These are phyloP conservation scores for Heliconius melpomene DNA, from an alignment of 1,140 invertebrate genomes.

Conservation along the genomic window DNA sequence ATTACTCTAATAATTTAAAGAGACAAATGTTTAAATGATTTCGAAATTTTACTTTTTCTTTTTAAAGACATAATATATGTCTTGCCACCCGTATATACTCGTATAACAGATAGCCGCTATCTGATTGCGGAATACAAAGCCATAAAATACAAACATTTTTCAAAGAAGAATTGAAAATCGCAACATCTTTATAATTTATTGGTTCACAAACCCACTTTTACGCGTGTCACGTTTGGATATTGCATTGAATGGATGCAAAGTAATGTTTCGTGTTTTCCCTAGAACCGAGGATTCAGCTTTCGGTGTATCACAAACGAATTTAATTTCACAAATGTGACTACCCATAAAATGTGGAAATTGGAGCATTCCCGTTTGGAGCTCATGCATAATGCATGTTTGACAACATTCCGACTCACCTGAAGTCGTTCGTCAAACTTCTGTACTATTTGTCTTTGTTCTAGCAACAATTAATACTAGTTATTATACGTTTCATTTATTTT, in stretches of 20 bases:
- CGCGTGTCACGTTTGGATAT: conserved; percentile 18
- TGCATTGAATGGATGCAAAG: conserved; percentile 23
- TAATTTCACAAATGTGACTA: conserved; percentile 47
- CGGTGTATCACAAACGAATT: conserved; percentile 35
- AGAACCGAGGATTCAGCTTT: conserved; percentile 6
- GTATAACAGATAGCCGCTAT: neutral
- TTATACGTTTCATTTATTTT: neutral
- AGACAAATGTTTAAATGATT: neutral
- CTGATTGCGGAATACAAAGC: neutral
- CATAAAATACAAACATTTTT: neutral
- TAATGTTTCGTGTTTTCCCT: conserved; percentile 24
- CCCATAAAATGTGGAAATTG: conserved; percentile 47
- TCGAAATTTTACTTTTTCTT: too few relatives aligned
- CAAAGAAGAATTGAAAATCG: neutral
- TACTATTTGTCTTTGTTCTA: conserved; percentile 17
- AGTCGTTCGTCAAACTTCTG: conserved; percentile 38
- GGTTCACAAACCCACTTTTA: conserved; percentile 2
- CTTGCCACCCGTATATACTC: too few relatives aligned
- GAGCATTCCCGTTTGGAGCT: conserved; percentile 41
- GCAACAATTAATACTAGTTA: conserved; percentile 7
- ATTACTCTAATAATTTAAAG: neutral
- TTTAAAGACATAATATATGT: too few relatives aligned
- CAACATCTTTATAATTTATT: neutral
- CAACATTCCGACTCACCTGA: conserved; percentile 36
- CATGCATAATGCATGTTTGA: conserved; percentile 46